Base-by-base conservation (phyloP, 2,888 invertebrate genomes). In the Eucriotettix oculatus region DNA sequence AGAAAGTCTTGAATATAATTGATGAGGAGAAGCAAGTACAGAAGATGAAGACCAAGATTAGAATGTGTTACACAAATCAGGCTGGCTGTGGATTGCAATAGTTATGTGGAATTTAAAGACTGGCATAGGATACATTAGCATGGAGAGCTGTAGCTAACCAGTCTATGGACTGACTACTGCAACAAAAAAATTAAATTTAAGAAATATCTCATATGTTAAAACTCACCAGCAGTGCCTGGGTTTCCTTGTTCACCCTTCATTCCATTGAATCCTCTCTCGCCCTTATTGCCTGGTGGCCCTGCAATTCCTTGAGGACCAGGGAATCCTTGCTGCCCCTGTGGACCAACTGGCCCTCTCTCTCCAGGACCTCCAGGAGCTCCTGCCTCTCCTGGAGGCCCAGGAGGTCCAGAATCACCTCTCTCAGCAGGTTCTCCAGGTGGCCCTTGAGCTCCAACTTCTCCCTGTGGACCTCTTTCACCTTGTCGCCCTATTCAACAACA, bases 381-480 rank as follows among this genome's bases (percentile, higher is more conserved):
- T 14, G 78, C 70, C 67, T 86, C 86, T 44, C 86, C 86, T 10
- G 84, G 78, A 1, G 79, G 72, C 1, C 90, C 90, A 0, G 86
- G 81, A 9, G 79, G 74, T 5, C 90, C 90, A 0, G 84, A 78
- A 67, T 88, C 88, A 17, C 90, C 89, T 68, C 88, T 76, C 71
- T 89, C 88, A 0, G 86, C 90, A 55, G 86, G 83, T 72, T 90
- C 90, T 16, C 90, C 90, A 0, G 87, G 86, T 1, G 86, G 84
- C 1, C 90, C 90, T 0, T 79, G 76, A 0, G 85, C 83, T 7
- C 90, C 90, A 29, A 85, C 72, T 16, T 80, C 79, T n/a, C 90
- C 90, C 70, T 85, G 85, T 0, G 79, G 80, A 1, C 90, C 90
- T 69, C 88, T 82, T 68, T 88, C 87, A 63, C 90, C 89, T 71